Conservation (phyloP, 2,797 vertebrate species). For the Otolemur crassicaudatus region DNA sequence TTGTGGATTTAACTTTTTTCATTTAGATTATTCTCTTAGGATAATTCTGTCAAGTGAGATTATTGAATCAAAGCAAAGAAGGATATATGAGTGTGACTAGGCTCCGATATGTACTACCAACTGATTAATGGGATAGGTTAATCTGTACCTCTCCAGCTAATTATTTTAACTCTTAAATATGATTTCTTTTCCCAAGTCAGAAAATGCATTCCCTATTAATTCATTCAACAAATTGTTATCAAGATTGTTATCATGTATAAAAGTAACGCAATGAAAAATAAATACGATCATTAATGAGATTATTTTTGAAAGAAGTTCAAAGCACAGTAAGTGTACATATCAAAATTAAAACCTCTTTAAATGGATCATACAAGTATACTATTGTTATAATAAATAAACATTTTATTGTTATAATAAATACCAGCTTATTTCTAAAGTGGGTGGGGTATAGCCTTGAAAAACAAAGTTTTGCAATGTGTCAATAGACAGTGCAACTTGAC, state of each 20-base stretch:
- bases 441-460: too few relatives aligned
- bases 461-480: too few relatives aligned
- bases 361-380: too few relatives aligned
- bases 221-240: conserved; percentile 31
- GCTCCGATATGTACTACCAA: not conserved
- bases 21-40: not conserved
- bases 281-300: not conserved
- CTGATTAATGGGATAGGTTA: not conserved
- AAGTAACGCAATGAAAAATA: conserved; percentile 36
- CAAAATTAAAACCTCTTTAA: too few relatives aligned
- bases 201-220: conserved; percentile 24
- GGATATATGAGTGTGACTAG: not conserved
- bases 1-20: conserved; percentile 7
- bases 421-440: too few relatives aligned
- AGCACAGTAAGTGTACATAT: too few relatives aligned
- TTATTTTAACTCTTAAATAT: conserved; percentile 23
- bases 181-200: conserved; percentile 38
- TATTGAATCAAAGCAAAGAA: conserved; percentile 41
- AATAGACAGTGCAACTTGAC: too few relatives aligned
- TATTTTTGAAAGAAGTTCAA: too few relatives aligned
- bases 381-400: too few relatives aligned
- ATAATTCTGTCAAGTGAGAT: not conserved
- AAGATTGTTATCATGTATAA: not conserved
- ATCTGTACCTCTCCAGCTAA: not conserved
- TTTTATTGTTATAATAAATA: too few relatives aligned